phyloP scores from a whole-genome alignment of 2,797 vertebrate genomes.

The Gambusia yucatana region DNA sequence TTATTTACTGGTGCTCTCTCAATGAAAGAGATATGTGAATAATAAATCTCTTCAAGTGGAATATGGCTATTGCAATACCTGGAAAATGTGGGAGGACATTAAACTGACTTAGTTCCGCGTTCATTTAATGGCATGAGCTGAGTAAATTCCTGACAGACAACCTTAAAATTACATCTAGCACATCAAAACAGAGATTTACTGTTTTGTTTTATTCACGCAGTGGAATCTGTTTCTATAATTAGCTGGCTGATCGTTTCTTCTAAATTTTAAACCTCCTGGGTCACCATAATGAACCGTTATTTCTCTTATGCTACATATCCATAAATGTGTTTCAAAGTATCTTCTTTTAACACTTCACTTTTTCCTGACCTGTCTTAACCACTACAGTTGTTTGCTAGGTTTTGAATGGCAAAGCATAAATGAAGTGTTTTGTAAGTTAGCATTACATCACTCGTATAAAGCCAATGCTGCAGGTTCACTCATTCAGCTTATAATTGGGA shows the following conservation, averaged over 20 bases:
- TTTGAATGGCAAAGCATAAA: not conserved
- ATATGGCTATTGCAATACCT: not conserved
- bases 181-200: not conserved
- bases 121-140: not conserved
- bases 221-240: slow-evolving; percentile 4
- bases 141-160: not conserved
- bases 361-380: not conserved
- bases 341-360: not conserved
- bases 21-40: not conserved
- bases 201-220: no score
- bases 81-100: not conserved
- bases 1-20: not conserved
- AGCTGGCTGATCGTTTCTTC: slow-evolving; percentile 3
- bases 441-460: not conserved
- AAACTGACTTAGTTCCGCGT: not conserved
- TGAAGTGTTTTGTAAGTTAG: not conserved
- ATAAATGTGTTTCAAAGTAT: not conserved
- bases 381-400: not conserved
- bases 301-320: not conserved
- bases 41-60: not conserved
- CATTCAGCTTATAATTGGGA: not conserved
- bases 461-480: not conserved
- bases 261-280: not conserved
- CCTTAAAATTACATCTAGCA: not conserved
- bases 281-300: not conserved